Base-by-base conservation (phyloP, 2,888 invertebrate species). In the Caenorhabditis drosophilae region DNA sequence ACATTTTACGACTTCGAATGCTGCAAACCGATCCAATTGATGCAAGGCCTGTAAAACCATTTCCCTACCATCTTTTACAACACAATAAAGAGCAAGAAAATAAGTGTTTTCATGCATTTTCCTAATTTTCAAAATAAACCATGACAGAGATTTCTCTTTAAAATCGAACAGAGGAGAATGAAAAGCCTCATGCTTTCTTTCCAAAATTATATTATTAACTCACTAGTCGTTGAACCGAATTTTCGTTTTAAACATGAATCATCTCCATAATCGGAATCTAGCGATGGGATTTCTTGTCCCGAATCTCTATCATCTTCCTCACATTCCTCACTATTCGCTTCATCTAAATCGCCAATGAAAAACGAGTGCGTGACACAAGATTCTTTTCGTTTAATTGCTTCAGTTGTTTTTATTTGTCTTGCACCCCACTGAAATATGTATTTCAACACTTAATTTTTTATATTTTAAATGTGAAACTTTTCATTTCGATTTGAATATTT, bases 361-460 rank as follows among this genome's bases (percentile, higher is more conserved):
- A 56, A 56, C 34, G 52, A 38, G 22, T n/a, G 36, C 22, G 27
- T 40, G 42, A 6, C 38, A 18, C 27, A 26, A 15, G 45, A 23
- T 45, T 71, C 61, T 26, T 71, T 67, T 12, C 77, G 52, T 34
- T 60, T 74, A 47, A 66, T 64, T 45, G 70, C 57, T 26, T 70
- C 75, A 7, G 67, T 73, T 26, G 77, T 73, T 54, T 75, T 75
- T 62, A 80, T 78, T 56, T 80, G 76, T 6, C 78, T 67, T 15
- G 80, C 79, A n/a, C 78, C 79, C 80, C 80, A 80, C 80, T 80
- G 58, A 56, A 77, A 67, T 23, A 41, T 31, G 4, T 4, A 36
- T 36, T 31, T 31, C 12, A 31, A 12, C n/a, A n/a, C n/a, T n/a
- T n/a, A n/a, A n/a, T 36, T 20, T 7, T 23, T 35, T 25, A 12